Evolutionary conservation across 1,140 invertebrate genomes (phyloP), one percentile per base, ranked within the genome.

Genomic region (Sitophilus oryzae): DNA sequence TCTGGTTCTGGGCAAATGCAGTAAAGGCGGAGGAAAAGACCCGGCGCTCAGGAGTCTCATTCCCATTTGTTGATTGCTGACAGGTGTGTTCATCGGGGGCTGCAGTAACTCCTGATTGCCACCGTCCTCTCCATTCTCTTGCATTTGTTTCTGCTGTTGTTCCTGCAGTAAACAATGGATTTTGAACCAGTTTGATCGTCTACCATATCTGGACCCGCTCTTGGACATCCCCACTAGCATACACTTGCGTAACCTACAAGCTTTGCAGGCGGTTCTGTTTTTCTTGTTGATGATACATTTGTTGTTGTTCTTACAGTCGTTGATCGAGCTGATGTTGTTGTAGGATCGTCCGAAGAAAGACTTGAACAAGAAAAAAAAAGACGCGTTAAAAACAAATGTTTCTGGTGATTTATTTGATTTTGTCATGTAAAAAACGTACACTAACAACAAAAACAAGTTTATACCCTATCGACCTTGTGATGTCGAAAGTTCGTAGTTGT

Each of bases 311-410:
- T 94, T 95, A 77, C 92, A 95, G 61, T 93, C 91, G 2, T 88
- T 86, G 65, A 94, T 89, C 15, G 88, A 88, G 62, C 84, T 82
- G 37, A 93, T 74, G 69, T 97, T 96, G 81, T 96, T 97, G 78
- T 96, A 95, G 8, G 93, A 96, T 18, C 95, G 81, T 0, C 95
- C 92, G 73, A 98, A 98, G 78, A 98, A 98, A 11, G 93, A 96
- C 93, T 97, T 85, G 46, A 83, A 85, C 61, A 79, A 77, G 72
- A 76, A 76, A 68, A 73, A 71, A 73, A 71, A 70, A 47, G 57
- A 52, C n/a, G n/a, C n/a, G n/a, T n/a, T n/a, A n/a, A n/a, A n/a
- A n/a, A n/a, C n/a, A n/a, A n/a, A n/a, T n/a, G n/a, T n/a, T n/a
- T n/a, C n/a, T n/a, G n/a, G n/a, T n/a, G n/a, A n/a, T n/a, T n/a